Base-by-base conservation (phyloP, 1,140 invertebrate genomes). In the Drosophila auraria region DNA sequence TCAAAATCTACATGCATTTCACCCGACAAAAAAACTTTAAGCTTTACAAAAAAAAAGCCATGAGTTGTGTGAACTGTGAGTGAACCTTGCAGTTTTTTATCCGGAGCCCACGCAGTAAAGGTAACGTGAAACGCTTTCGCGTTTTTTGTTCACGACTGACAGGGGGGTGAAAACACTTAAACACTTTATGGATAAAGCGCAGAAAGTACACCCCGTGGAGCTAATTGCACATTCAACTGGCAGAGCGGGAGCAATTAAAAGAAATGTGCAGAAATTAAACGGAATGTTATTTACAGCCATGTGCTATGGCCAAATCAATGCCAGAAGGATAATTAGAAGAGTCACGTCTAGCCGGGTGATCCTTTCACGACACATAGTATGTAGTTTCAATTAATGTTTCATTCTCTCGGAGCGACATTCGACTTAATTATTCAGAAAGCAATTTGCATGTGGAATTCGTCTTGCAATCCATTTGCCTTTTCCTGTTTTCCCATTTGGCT, bases 341-440 rank as follows among this genome's bases (percentile, higher is more conserved):
- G 44, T 69, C 68, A 71, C 40, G 47, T 71, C 25, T 25, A 40
- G 20, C 54, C 40, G 23, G 9, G 11, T 30, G 38, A 60, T 78
- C 44, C 38, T 56, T 71, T 45, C 54, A 51, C 50, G 75, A 63
- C 61, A 58, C 70, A 81, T 30, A 5, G 27, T 74, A 9, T 33
- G 30, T 33, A 63, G 78, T 74, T 82, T 40, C 78, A 82, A 82
- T 84, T 82, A 86, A 78, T 84, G 56, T 86, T 72, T 61, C 64
- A 76, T 70, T 76, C 57, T 36, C 51, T 27, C 40, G 25, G 69
- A 83, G 27, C 56, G 82, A 70, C 82, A 81, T 62, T 70, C 59
- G 78, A 63, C 58, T 68, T 82, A 82, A 87, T 86, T 87, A 78
- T 82, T 82, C 57, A 57, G 70, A 81, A 64, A 87, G 78, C 74